These are phyloP conservation scores for Trachelus iudaicus DNA, from an alignment of 2,888 invertebrate species.

Conservation along the genomic window DNA sequence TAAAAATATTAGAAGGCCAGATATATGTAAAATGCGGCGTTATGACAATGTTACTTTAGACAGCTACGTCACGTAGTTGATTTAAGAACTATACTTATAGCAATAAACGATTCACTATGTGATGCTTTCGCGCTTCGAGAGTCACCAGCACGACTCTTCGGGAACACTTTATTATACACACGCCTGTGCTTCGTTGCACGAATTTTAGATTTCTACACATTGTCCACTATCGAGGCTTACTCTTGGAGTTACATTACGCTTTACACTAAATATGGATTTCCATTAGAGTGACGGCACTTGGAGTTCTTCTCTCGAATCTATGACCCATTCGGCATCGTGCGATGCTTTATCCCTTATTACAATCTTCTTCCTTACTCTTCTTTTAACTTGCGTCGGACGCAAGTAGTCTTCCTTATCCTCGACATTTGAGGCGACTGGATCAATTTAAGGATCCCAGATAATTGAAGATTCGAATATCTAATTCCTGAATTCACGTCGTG, in stretches of 20 bases:
- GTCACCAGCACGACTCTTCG: not conserved
- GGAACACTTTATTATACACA: constrained; percentile 11
- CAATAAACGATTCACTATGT: constrained; percentile 51
- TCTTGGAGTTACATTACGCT: constrained; percentile 49
- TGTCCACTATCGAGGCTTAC: constrained; percentile 52
- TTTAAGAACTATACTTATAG: constrained; percentile 51
- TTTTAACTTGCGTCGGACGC: not conserved
- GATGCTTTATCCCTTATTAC: not conserved
- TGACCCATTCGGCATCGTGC: not conserved
- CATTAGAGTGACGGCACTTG: not conserved
- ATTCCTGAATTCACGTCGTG: not conserved
- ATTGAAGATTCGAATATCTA: not conserved
- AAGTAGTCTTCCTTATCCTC: not conserved
- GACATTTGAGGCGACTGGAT: not conserved
- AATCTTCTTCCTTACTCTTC: not conserved
- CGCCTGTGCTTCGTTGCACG: constrained; percentile 43
- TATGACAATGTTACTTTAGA: constrained; percentile 47
- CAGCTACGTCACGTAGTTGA: constrained; percentile 45
- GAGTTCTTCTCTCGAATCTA: not conserved
- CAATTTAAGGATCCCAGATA: not conserved
- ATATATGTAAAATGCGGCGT: constrained; percentile 40
- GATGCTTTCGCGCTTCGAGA: constrained; percentile 44
- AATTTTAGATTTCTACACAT: constrained; percentile 42
- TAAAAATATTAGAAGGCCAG: constrained; percentile 51
- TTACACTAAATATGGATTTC: constrained; percentile 45